Evolutionary conservation across 1,140 invertebrate genomes (phyloP).

Genomic region (Antheraea mylitta): DNA sequence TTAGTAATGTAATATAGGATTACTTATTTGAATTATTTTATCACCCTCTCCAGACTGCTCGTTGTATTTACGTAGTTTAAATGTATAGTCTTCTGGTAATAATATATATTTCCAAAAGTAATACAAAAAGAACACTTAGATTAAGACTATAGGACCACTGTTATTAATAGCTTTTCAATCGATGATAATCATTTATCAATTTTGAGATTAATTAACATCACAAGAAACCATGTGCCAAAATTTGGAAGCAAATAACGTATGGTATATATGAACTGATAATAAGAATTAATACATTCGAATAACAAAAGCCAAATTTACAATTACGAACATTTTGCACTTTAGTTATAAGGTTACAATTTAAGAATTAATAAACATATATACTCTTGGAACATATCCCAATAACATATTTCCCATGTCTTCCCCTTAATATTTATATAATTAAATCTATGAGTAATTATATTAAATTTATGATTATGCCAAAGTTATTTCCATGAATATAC

Average conservation of each 20-base stretch:
- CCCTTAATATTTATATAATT: conserved; percentile 59
- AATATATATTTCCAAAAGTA: conserved; percentile 57
- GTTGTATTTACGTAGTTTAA: conserved; percentile 62
- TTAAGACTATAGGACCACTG: conserved; percentile 70
- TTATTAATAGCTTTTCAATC: conserved; percentile 54
- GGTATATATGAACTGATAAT: not conserved
- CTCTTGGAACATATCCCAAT: conserved; percentile 64
- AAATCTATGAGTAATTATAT: conserved; percentile 24
- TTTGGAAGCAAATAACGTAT: conserved; percentile 2
- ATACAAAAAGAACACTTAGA: conserved; percentile 66
- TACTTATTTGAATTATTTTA: conserved; percentile 62
- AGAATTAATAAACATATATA: conserved; percentile 38
- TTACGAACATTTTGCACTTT: conserved; percentile 56
- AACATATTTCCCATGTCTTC: conserved; percentile 72
- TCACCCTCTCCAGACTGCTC: conserved; percentile 75
- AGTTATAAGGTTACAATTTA: conserved; percentile 60
- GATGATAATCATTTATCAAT: conserved; percentile 34
- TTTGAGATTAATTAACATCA: conserved; percentile 20
- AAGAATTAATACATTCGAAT: too few relatives aligned
- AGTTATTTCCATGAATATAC: conserved; percentile 50
- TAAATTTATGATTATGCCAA: conserved; percentile 67
- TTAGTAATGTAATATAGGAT: conserved; percentile 60
- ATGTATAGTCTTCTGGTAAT: not conserved
- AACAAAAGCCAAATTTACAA: conserved; percentile 5
- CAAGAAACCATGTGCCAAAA: conserved; percentile 60